A percentile compares a stretch with the other conserved stretches of the same genome.
Evolutionary conservation across 2,113 vertebrate genomes (phyloP).

Genomic region (Aspiorhynchus laticeps): DNA sequence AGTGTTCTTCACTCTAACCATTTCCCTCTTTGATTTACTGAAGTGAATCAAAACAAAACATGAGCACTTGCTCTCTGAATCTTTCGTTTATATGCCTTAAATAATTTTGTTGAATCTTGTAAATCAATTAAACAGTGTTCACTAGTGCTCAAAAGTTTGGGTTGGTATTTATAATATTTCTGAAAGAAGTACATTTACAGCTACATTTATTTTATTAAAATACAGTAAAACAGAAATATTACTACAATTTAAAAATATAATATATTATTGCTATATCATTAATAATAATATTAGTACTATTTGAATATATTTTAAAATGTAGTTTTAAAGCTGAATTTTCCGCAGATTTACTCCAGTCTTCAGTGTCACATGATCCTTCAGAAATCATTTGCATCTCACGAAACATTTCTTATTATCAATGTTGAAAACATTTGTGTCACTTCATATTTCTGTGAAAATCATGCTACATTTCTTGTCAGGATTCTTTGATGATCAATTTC

Average conservation of each 20-base stretch:
- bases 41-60: slow-evolving; percentile 52
- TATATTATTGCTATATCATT: too few relatives aligned
- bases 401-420: neutral
- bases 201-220: neutral
- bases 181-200: too few relatives aligned
- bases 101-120: neutral
- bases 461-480: neutral
- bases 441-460: neutral
- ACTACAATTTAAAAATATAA: too few relatives aligned
- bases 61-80: slow-evolving; percentile 19
- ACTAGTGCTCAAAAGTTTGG: neutral
- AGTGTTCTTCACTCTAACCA: slow-evolving; percentile 5
- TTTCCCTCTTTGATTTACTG: slow-evolving; percentile 37
- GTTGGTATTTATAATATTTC: neutral
- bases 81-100: slow-evolving; percentile 11
- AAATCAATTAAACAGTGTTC: neutral
- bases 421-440: neutral
- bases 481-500: neutral
- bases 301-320: too few relatives aligned
- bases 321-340: neutral
- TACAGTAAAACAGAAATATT: neutral
- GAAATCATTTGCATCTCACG: neutral
- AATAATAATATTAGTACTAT: too few relatives aligned
- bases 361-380: neutral
- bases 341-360: neutral